Evolutionary conservation across 2,888 invertebrate species (phyloP).

Genomic region (Tortrix viridana): DNA sequence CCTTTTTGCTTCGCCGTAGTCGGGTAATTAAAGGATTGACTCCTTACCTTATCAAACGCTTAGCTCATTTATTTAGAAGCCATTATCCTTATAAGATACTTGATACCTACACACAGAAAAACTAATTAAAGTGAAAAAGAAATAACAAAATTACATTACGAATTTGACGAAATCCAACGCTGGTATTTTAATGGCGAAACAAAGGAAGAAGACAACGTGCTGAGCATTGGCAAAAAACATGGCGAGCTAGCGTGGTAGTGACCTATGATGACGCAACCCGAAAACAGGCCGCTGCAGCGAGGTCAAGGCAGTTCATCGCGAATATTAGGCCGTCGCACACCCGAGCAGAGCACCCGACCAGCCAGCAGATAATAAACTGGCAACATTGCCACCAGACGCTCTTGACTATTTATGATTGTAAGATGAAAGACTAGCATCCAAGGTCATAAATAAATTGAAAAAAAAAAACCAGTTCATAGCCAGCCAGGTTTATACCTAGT

Average conservation of each 20-base stretch:
- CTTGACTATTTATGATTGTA: no score
- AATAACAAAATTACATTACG: conserved; percentile 7
- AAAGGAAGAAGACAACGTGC: conserved; percentile 81
- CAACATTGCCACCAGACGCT: no score
- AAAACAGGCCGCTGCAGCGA: conserved; percentile 77
- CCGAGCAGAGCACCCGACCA: conserved; percentile 1
- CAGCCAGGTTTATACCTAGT: no score
- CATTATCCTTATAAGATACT: no score
- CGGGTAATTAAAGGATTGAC: no score
- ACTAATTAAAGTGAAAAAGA: neutral
- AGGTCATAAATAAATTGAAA: no score
- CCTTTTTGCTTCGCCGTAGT: no score
- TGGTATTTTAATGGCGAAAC: conserved; percentile 71
- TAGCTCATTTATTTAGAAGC: no score
- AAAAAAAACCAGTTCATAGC: no score
- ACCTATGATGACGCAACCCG: conserved; percentile 82
- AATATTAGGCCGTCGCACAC: conserved; percentile 59
- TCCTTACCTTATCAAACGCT: no score
- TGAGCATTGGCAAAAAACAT: conserved; percentile 76
- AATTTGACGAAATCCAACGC: conserved; percentile 53
- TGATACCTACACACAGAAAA: neutral
- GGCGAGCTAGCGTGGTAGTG: conserved; percentile 74
- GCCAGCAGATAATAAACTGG: no score
- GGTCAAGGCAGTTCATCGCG: conserved; percentile 80
- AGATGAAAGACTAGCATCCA: no score